A percentile compares a stretch with the other conserved stretches of the same genome.
phyloP scores from a whole-genome alignment of 1,140 invertebrate species.

The Zaprionus capensis region DNA sequence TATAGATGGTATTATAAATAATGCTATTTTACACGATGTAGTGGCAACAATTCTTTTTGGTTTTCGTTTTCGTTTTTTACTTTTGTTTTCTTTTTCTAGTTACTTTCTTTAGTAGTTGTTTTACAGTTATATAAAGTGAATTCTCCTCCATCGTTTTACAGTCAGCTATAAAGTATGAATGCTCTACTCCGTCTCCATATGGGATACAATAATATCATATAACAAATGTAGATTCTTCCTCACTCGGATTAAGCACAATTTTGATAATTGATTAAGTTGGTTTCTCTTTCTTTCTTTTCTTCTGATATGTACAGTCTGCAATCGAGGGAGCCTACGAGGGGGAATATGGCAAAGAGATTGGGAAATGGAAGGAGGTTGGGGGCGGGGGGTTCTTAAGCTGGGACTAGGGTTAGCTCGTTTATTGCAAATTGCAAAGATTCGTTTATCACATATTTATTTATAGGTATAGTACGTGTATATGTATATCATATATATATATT shows the following conservation, averaged over 20 bases:
- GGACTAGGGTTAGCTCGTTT: conserved; percentile 19
- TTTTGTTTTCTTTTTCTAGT: conserved; percentile 5
- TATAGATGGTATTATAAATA: conserved; percentile 50
- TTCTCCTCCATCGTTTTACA: background rate
- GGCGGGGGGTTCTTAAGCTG: background rate
- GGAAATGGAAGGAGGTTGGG: background rate
- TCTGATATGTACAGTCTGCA: conserved; percentile 70
- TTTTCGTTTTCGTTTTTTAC: conserved; percentile 12
- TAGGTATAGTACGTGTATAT: conserved; percentile 57
- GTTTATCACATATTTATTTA: conserved; percentile 77
- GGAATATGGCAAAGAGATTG: background rate
- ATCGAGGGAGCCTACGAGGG: conserved; percentile 11
- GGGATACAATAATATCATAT: background rate
- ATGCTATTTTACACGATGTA: conserved; percentile 53
- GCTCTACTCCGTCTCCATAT: background rate
- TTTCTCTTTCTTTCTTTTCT: conserved; percentile 5
- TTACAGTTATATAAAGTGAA: conserved; percentile 2
- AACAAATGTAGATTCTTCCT: conserved; percentile 2
- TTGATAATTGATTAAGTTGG: conserved; percentile 11
- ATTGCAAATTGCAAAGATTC: conserved; percentile 44
- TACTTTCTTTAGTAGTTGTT: background rate
- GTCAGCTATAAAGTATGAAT: conserved; percentile 4
- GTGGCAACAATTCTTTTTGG: conserved; percentile 45
- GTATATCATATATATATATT: conserved; percentile 37
- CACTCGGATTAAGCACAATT: conserved; percentile 19